Base-by-base conservation (phyloP, 1,140 invertebrate species). In the Pseudomyrmex sp. region DNA sequence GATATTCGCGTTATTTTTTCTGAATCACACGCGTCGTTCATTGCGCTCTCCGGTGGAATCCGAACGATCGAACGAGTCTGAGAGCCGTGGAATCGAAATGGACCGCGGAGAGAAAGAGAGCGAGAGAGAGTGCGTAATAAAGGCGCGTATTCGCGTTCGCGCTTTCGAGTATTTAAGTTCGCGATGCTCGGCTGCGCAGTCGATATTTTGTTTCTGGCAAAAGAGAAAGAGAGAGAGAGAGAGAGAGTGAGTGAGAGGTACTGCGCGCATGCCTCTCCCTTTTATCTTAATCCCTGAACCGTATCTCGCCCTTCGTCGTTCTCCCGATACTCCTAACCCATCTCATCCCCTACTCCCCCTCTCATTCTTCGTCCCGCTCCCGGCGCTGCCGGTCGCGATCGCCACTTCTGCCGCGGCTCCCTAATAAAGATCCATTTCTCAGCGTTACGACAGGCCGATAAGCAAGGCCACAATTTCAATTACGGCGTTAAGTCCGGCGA, bases 401-500 rank as follows among this genome's bases (percentile, higher is more conserved):
- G 72, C 75, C 66, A 83, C 83, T 88, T 82, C 50, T 73, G 77
- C 13, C 84, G 35, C 84, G 70, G 80, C 84, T 86, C 70, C 84
- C 88, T 89, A 89, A 89, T 89, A 89, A 89, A 89, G 87, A 89
- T 89, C 88, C 88, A 89, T 89, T 89, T 89, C 88, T 89, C 88
- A 89, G 68, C 80, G 88, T 89, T 89, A 89, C 87, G 88, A 89
- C 88, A 89, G 82, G 63, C 88, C 88, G 88, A 89, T 89, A 89
- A 89, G 88, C 87, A 89, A 89, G 85, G 88, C 88, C 88, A 89
- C 88, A 89, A 89, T 89, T 89, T 89, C 88, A 89, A 89, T 89
- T 89, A 89, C 82, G 82, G 88, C 82, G 85, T 87, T 89, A 89
- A 89, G 87, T 82, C 63, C 52, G 76, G 61, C 73, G 68, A 89